These are phyloP conservation scores for Ochropleura leucogaster DNA, from an alignment of 2,888 invertebrate genomes.

Conservation along the genomic window DNA sequence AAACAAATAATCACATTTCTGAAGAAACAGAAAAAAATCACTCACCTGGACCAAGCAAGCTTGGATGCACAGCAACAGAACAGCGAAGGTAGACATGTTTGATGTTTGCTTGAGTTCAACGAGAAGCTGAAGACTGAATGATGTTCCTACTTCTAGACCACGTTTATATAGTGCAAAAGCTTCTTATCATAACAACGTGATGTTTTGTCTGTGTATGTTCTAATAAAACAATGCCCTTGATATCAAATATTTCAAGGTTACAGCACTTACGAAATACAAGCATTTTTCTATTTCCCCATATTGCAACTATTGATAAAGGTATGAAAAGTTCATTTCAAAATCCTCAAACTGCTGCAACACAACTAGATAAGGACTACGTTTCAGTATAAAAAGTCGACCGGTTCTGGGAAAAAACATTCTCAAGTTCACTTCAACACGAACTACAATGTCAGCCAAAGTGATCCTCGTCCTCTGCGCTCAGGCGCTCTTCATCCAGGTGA, in stretches of 20 bases:
- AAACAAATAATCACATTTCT: background rate
- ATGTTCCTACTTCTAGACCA: conserved; percentile 1
- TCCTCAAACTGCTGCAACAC: conserved; percentile 15
- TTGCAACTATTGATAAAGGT: conserved; percentile 15
- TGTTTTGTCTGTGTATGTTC: background rate
- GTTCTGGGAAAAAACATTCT: background rate
- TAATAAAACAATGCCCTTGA: background rate
- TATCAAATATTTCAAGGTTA: background rate
- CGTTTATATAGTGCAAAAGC: conserved; percentile 27
- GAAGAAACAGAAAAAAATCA: fast-evolving
- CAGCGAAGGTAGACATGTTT: conserved; percentile 69
- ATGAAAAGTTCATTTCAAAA: conserved; percentile 11
- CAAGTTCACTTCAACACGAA: background rate
- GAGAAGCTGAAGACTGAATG: conserved; percentile 34
- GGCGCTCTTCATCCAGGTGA: conserved; percentile 10
- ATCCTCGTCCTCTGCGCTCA: conserved; percentile 38
- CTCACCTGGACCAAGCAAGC: conserved; percentile 72
- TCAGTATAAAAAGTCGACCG: background rate
- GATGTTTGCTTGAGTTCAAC: conserved; percentile 10
- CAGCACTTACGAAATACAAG: background rate
- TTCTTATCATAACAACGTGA: conserved; percentile 22
- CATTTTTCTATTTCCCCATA: conserved; percentile 8
- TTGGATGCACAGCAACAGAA: conserved; percentile 71
- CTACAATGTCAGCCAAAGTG: conserved; percentile 15
- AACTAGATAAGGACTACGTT: background rate